These are phyloP conservation scores for Sebastolobus altivelis DNA, from an alignment of 2,797 vertebrate genomes.

Conservation along the genomic window DNA sequence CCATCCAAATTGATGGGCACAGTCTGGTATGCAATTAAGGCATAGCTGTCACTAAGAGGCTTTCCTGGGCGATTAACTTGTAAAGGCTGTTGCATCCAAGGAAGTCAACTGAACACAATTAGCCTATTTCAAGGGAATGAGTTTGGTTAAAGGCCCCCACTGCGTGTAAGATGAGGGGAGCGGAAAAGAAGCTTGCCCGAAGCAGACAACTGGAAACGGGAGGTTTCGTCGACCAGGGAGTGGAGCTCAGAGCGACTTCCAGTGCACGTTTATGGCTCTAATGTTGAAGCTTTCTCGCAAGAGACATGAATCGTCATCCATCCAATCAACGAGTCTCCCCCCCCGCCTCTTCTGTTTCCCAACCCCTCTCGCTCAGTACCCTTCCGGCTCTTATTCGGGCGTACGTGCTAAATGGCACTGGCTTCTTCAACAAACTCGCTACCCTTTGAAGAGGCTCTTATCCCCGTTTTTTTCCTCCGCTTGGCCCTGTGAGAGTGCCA, in stretches of 20 bases:
- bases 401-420: slow-evolving; percentile 83
- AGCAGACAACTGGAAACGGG: slow-evolving; percentile 65
- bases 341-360: slow-evolving; percentile 38
- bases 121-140: slow-evolving; percentile 70
- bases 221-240: slow-evolving; percentile 41
- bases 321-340: slow-evolving; percentile 52
- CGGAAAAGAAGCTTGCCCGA: slow-evolving; percentile 49
- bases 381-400: slow-evolving; percentile 62
- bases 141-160: slow-evolving; percentile 63
- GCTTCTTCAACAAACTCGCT: slow-evolving; percentile 74
- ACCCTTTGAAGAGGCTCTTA: slow-evolving; percentile 81
- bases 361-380: slow-evolving; percentile 55
- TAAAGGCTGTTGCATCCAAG: slow-evolving; percentile 77
- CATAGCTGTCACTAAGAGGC: slow-evolving; percentile 81
- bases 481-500: slow-evolving; percentile 53
- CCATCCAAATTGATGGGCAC: slow-evolving; percentile 77
- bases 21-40: slow-evolving; percentile 82
- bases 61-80: slow-evolving; percentile 82
- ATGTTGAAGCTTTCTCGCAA: slow-evolving; percentile 60
- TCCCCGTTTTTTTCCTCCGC: slow-evolving; percentile 64
- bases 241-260: slow-evolving; percentile 54
- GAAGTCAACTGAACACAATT: slow-evolving; percentile 84
- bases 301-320: slow-evolving; percentile 69
- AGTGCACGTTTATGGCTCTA: slow-evolving; percentile 50
- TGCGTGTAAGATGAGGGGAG: slow-evolving; percentile 55